phyloP scores from a whole-genome alignment of 2,888 invertebrate genomes.

The Drosophila barbarae region DNA sequence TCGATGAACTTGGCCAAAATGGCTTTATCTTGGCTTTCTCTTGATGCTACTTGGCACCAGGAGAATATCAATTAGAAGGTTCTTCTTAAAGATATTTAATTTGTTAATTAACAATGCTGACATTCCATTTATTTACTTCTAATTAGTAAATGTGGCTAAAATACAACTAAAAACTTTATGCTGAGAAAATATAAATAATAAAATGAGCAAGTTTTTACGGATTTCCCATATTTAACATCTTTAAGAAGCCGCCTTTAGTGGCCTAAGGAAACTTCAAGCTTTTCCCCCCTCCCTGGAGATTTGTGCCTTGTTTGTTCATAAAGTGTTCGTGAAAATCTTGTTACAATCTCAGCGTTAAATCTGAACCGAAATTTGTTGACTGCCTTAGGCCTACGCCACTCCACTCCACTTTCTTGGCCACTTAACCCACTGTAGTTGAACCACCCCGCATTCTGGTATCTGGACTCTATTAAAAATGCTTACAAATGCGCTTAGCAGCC shows the following conservation, averaged over 20 bases:
- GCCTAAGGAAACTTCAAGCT: background rate
- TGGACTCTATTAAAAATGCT: constrained; percentile 74
- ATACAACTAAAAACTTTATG: background rate
- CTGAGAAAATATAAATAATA: background rate
- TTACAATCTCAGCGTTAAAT: constrained; percentile 35
- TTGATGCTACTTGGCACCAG: background rate
- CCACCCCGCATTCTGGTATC: constrained; percentile 26
- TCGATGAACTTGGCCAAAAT: constrained; percentile 19
- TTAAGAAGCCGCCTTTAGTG: background rate
- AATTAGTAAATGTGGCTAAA: too few relatives aligned
- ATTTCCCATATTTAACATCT: background rate
- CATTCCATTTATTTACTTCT: background rate
- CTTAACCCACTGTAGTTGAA: constrained; percentile 26
- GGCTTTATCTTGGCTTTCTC: constrained; percentile 14
- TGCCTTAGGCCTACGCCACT: constrained; percentile 16
- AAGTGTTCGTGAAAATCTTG: constrained; percentile 27
- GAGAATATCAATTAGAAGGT: background rate
- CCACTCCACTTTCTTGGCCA: background rate
- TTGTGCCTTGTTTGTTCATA: constrained; percentile 7
- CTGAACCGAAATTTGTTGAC: constrained; percentile 27
- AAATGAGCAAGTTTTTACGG: too few relatives aligned
- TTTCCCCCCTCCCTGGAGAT: background rate
- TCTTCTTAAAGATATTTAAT: background rate
- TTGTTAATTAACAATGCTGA: background rate
- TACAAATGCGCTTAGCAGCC: constrained; percentile 69